Evolutionary conservation across 2,888 invertebrate species (phyloP).

Genomic region (Chorisops tibialis): DNA sequence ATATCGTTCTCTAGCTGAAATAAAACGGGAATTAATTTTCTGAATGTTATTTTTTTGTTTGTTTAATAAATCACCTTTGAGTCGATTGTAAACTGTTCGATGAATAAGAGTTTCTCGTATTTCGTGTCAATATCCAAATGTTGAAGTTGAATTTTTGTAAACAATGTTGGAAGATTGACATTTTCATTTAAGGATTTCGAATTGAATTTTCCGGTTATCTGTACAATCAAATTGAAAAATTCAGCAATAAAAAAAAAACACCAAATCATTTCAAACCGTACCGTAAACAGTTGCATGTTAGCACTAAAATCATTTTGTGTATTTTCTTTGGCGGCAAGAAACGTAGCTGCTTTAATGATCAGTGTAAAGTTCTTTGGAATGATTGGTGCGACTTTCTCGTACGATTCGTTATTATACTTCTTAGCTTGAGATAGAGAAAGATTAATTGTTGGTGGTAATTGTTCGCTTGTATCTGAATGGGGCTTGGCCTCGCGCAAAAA

Average conservation of each 20-base stretch:
- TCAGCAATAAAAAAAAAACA: not conserved
- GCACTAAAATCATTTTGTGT: constrained; percentile 69
- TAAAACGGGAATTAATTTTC: not conserved
- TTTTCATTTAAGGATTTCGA: constrained; percentile 51
- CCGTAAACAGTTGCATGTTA: constrained; percentile 63
- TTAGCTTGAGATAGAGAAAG: constrained; percentile 7
- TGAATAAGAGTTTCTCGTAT: constrained; percentile 57
- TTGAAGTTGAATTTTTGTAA: constrained; percentile 63
- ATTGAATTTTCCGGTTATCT: constrained; percentile 62
- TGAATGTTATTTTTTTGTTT: constrained; percentile 22
- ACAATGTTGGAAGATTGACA: constrained; percentile 56
- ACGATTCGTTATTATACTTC: constrained; percentile 53
- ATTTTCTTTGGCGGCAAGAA: constrained; percentile 66
- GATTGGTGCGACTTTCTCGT: constrained; percentile 68
- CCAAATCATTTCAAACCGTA: too few species aligned
- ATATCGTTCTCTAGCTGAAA: constrained; percentile 57
- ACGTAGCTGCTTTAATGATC: constrained; percentile 68
- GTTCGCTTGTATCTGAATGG: constrained; percentile 15
- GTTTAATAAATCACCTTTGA: constrained; percentile 56
- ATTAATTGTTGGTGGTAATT: constrained; percentile 2
- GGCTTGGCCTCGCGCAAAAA: constrained; percentile 52
- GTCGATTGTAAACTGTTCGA: constrained; percentile 61
- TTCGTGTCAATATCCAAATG: constrained; percentile 62
- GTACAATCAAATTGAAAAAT: constrained; percentile 27
- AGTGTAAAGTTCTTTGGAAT: constrained; percentile 79